phyloP scores from a whole-genome alignment of 1,140 invertebrate genomes.

The Oncopodura yosiiana region DNA sequence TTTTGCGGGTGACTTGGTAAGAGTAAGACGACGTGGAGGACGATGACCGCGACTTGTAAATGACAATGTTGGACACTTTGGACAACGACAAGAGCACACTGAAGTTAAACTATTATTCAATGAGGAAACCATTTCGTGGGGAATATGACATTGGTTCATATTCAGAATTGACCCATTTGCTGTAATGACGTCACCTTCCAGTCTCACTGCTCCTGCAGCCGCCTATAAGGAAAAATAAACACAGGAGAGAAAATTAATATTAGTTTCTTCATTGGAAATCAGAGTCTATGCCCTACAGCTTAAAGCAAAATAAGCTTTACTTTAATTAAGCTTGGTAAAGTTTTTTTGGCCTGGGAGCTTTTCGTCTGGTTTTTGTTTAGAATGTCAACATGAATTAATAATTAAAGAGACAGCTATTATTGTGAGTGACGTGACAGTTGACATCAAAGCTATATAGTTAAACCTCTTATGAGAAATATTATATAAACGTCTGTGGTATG shows the following conservation, averaged over 20 bases:
- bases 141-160: constrained; percentile 38
- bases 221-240: constrained; percentile 39
- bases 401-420: no score
- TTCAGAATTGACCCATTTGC: constrained; percentile 45
- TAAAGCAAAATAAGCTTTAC: no score
- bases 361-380: no score
- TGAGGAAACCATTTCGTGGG: constrained; percentile 31
- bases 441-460: no score
- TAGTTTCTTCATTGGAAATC: neutral
- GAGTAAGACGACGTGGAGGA: constrained; percentile 48
- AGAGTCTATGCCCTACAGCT: no score
- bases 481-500: no score
- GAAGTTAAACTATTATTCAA: constrained; percentile 36
- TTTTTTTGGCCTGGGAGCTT: no score
- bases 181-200: constrained; percentile 56
- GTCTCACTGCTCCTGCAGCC: constrained; percentile 49
- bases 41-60: constrained; percentile 28
- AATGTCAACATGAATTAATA: no score
- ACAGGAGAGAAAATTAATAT: neutral
- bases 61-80: constrained; percentile 37
- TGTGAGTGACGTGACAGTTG: no score
- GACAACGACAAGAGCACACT: constrained; percentile 35
- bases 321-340: no score
- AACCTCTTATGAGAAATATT: no score
- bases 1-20: constrained; percentile 59